Conservation (phyloP, 2,113 vertebrate species). For the Aplodontia rufa region DNA sequence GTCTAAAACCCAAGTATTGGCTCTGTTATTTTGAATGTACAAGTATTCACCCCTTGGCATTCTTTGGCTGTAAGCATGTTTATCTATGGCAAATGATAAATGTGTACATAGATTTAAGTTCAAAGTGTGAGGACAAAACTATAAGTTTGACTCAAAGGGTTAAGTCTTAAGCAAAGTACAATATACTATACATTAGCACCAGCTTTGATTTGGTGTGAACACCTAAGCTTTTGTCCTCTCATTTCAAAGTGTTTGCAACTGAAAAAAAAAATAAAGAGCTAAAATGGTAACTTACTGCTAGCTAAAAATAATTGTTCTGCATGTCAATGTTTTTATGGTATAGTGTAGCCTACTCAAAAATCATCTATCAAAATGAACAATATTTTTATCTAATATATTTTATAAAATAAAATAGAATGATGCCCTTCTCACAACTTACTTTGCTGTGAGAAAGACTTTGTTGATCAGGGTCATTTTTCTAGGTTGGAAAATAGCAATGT, state of each 20-base stretch:
- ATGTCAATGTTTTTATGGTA: background rate
- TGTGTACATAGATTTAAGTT: background rate
- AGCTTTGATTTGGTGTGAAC: background rate
- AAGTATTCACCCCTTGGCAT: background rate
- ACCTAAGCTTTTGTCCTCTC: background rate
- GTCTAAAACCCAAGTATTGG: background rate
- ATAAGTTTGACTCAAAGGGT: background rate
- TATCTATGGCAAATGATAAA: background rate
- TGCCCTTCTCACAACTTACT: background rate
- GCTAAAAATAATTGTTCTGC: constrained; percentile 22
- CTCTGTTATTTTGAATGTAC: background rate
- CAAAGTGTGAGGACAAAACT: background rate
- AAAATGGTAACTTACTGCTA: background rate
- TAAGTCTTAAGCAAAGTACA: constrained; percentile 10
- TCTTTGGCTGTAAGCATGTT: background rate
- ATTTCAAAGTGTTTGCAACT: background rate
- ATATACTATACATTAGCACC: background rate
- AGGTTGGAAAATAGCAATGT: background rate
- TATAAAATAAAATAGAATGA: background rate
- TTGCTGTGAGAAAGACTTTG: too few relatives aligned
- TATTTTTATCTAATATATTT: constrained; percentile 6
- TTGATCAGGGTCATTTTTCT: background rate
- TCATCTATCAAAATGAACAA: background rate
- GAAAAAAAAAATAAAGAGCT: background rate
- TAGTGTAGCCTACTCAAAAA: background rate